Evolutionary conservation across 2,113 vertebrate species (phyloP), one percentile per base, ranked within the genome.

Genomic region (Megatriorchis doriae): DNA sequence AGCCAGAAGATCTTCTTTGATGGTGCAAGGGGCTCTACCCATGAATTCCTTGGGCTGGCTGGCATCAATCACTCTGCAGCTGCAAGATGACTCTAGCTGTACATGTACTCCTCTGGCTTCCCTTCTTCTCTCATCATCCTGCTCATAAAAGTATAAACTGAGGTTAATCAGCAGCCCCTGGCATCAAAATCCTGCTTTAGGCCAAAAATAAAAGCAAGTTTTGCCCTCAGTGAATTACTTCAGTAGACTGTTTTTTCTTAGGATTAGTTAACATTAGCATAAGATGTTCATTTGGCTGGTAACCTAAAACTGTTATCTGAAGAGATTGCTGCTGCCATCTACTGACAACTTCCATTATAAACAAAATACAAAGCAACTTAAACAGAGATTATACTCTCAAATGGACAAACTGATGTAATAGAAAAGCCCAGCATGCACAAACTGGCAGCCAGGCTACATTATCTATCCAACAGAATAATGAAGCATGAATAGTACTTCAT

Each of bases 291-390:
- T 85, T 90, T 84, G 68, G 53, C 74, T 85, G 70, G 86, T 96
- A 95, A 97, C 27, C 40, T 47, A 42, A 52, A 95, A 78, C 56
- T 43, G 63, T 55, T 52, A 55, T 7, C 63, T 68, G 91, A 92
- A 78, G 98, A 97, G 95, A 95, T 97, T 92, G 83, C 86, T 98
- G 94, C 98, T 98, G 98, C 97, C 98, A 98, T 97, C 98, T 98
- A 98, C 97, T 95, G 98, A 97, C 83, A 94, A 21, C 32, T 75
- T 65, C 61, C 94, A 92, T 87, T 38, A 86, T 11, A 94, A 91
- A 79, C 36, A 70, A 92, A 87, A 83, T 34, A 56, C 4, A 67
- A 81, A 75, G 17, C n/a, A 21, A 20, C 16, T 62, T 25, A 11
- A 58, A 73, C 22, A 3, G 17, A 43, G 15, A 12, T 88, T 32